A percentile compares a stretch with the other conserved stretches of the same genome.
phyloP scores from a whole-genome alignment of 1,140 invertebrate species.

The Metopolophium dirhodum region DNA sequence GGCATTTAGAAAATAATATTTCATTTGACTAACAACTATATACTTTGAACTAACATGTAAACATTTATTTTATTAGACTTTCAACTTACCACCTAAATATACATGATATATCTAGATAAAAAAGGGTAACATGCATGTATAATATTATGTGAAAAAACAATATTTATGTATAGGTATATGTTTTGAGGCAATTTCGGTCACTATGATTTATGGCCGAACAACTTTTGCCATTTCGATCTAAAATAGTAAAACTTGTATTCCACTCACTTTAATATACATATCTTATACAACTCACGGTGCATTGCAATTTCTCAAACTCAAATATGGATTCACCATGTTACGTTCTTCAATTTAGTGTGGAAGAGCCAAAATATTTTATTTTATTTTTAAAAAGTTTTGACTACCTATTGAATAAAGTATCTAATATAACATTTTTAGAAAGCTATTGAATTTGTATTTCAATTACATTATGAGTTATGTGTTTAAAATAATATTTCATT shows the following conservation, averaged over 20 bases:
- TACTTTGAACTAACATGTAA: not conserved
- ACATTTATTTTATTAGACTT: not conserved
- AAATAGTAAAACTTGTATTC: slow-evolving; percentile 43
- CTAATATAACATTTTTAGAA: not conserved
- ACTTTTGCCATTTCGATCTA: slow-evolving; percentile 52
- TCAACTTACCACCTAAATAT: not conserved
- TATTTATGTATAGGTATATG: not conserved
- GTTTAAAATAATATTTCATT: not conserved
- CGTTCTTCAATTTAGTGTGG: not conserved
- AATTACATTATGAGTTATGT: not conserved
- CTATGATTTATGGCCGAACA: slow-evolving; percentile 44
- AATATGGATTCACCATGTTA: not conserved
- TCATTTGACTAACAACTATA: not conserved
- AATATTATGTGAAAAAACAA: not conserved
- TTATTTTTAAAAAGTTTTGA: not conserved
- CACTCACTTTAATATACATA: slow-evolving; percentile 29
- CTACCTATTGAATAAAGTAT: not conserved
- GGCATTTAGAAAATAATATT: not conserved
- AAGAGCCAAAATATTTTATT: not conserved
- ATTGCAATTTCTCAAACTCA: slow-evolving; percentile 11
- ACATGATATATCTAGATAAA: not conserved
- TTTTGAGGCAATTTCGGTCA: slow-evolving; percentile 5
- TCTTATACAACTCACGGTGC: not conserved
- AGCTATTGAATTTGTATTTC: not conserved
- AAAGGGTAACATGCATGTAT: slow-evolving; percentile 12